Evolutionary conservation across 53 echinoderm and acorn worm species (phyloP), one percentile per base, ranked within the genome.

Genomic region (Antedon mediterranea): DNA sequence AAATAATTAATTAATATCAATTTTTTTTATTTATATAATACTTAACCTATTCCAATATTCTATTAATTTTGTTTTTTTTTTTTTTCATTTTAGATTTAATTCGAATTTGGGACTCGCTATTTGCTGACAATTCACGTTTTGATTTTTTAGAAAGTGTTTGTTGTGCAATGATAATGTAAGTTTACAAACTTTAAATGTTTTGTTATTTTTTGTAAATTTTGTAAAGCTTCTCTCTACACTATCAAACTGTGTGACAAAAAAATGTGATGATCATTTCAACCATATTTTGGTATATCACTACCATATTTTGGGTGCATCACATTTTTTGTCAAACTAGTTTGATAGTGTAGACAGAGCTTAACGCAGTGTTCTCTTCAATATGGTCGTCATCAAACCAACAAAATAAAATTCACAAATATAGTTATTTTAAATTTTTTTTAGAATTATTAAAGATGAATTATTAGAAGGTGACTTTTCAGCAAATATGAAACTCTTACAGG

Each of bases 101-200:
- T 23, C 82, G 92, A 79, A 73, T 98, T 84, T 98, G 98, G 98
- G 98, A 98, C 72, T 89, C 98, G 6, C 71, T 98, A n/a, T 87
- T 98, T 30, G 71, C 90, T 26, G 90, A 98, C 83, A 90, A 88
- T 43, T 88, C 78, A 28, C 80, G 88, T 28, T 88, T 90, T 33
- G 86, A 93, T 11, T 93, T 98, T 72, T 73, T 93, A 30, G 76
- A 93, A 18, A 88, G 87, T 86, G 92, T 98, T 72, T 93, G 98
- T 86, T 98, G 92, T 93, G 92, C 98, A 27, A 98, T 98, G 98
- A 86, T 98, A 34, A 34, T 93, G 97, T 98, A 86, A 98, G 98
- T 98, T n/a, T n/a, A 76, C 74, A 18, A 71, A 76, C 30, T 28
- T 11, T 3, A 73, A 73, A 29, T 73, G 31, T 9, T 9, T 29